These are phyloP conservation scores for Cyrtonyx montezumae DNA, from an alignment of 2,113 vertebrate species.

Conservation along the genomic window DNA sequence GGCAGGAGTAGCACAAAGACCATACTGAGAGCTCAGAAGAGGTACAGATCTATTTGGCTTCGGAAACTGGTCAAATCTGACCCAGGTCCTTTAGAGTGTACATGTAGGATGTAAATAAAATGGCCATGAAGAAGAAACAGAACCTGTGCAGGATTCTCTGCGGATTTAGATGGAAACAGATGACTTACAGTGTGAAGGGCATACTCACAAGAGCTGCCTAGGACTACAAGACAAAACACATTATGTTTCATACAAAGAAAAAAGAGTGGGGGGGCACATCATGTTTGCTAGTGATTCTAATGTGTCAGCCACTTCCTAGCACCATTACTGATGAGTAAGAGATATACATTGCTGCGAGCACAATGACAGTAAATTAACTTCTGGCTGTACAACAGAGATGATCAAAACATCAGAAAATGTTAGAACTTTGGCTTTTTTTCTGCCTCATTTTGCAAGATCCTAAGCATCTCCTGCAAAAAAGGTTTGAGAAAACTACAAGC, in stretches of 20 bases:
- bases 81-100: neutral
- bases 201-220: neutral
- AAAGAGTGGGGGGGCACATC: neutral
- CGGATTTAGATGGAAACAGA: neutral
- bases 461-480: neutral
- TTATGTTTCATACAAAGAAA: neutral
- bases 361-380: neutral
- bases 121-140: neutral
- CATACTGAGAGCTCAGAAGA: neutral
- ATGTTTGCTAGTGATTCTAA: neutral
- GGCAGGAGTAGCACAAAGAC: neutral
- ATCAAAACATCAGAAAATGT: neutral
- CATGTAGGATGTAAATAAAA: neutral
- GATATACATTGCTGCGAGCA: neutral
- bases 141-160: neutral
- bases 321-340: neutral
- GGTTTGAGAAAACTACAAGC: neutral
- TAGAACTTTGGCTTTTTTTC: neutral
- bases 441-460: neutral
- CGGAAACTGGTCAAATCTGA: neutral
- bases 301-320: accelerated
- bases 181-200: neutral
- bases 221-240: neutral
- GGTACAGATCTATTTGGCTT: neutral
- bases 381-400: neutral